Base-by-base conservation (phyloP, 2,888 invertebrate species). In the Ommatoiulus sabulosus region DNA sequence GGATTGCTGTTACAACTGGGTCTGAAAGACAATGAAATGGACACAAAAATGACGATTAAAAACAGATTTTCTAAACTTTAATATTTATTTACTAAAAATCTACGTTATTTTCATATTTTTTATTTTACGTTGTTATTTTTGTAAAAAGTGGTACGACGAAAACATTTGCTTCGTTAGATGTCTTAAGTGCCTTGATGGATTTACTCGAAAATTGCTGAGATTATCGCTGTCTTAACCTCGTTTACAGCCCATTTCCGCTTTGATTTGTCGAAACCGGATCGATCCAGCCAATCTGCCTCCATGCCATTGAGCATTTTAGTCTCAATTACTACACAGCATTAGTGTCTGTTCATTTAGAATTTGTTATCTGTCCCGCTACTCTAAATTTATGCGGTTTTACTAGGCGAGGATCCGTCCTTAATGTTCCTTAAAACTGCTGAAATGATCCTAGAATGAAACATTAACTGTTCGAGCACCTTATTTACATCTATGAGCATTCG, bases 241-340 rank as follows among this genome's bases (percentile, higher is more conserved):
- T 63, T 63, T 63, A 20, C 63, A 20, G 20, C 5, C 63, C 63
- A 63, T 63, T 63, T n/a, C n/a, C 63, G 4, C 63, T 63, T 63
- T 63, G n/a, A 63, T 63, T 63, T 63, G n/a, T 20, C 4, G 63
- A n/a, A 63, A n/a, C 20, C 4, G 4, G 20, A 63, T 63, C 63
- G 63, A 63, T 63, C 63, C 63, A 63, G 20, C 15, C 63, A 6
- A 20, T 15, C 63, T 35, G 35, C 35, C 35, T 35, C 35, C 35
- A 35, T 63, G 63, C 20, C 63, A 63, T 63, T n/a, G 63, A 20
- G 20, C 63, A 63, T 35, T 63, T 63, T 63, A 63, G 63, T 63
- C 8, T 8, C 63, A 63, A 63, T 63, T 63, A 63, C 63, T 4
- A 3, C 20, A 6, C 4, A 20, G 63, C 63, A 15, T 63, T 63